Evolutionary conservation across 2,113 vertebrate species (phyloP).

Genomic region (Girardinichthys multiradiatus): DNA sequence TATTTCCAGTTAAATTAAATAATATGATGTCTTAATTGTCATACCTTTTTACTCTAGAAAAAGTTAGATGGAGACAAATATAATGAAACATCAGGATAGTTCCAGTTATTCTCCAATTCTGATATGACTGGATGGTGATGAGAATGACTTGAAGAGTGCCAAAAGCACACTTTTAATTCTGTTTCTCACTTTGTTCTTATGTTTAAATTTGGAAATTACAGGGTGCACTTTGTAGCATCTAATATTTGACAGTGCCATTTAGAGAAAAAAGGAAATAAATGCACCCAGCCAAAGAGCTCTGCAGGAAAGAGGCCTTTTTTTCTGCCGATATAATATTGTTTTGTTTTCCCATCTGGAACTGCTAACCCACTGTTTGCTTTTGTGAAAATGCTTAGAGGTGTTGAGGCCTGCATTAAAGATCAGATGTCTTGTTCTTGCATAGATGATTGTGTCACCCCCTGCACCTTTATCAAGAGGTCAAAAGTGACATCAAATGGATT

Average conservation of each 20-base stretch:
- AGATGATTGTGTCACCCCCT: not conserved
- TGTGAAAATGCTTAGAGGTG: constrained; percentile 21
- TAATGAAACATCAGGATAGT: constrained; percentile 3
- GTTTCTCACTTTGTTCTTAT: constrained; percentile 27
- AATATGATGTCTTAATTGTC: constrained; percentile 2
- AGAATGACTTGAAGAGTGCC: constrained; percentile 18
- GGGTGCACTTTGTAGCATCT: constrained; percentile 20
- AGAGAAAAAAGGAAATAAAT: constrained; percentile 30
- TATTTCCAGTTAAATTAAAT: not conserved
- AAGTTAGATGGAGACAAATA: not conserved
- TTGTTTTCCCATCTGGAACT: constrained; percentile 7
- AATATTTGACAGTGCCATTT: constrained; percentile 32
- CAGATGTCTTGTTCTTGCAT: constrained; percentile 2
- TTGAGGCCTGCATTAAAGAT: constrained; percentile 19
- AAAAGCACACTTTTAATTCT: constrained; percentile 56
- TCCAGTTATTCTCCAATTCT: constrained; percentile 15
- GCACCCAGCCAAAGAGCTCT: constrained; percentile 15
- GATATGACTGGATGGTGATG: constrained; percentile 33
- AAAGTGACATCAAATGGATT: constrained; percentile 8
- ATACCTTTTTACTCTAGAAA: too few relatives aligned
- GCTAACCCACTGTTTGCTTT: not conserved
- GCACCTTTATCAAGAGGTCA: constrained; percentile 5
- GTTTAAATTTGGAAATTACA: constrained; percentile 46
- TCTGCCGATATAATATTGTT: not conserved
- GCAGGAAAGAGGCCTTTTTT: constrained; percentile 24